Percentiles rank a stretch among this genome's conserved stretches.
Evolutionary conservation across 2,113 vertebrate species (phyloP).

Genomic region (mouse (Mus musculus)): GRCm39 chr16:88210001-88210500

Average conservation of each 20-base stretch:
- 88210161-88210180: not conserved
- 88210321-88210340: not conserved
- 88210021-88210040: not conserved
- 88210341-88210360: not conserved
- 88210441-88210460: not conserved
- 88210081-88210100: not conserved
- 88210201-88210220: not conserved
- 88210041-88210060: not conserved
- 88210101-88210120: accelerated
- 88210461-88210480: not conserved
- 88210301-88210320: not conserved
- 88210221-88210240: not conserved
- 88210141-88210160: not conserved
- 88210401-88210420: not conserved
- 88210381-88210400: not conserved
- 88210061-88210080: not conserved
- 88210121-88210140: not conserved
- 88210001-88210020: not conserved
- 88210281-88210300: not conserved
- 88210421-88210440: not conserved
- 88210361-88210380: not conserved
- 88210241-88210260: not conserved
- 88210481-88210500: not conserved
- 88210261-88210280: not conserved
- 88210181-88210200: not conserved